phyloP scores from a whole-genome alignment of 2,113 vertebrate species.

The Eretmochelys imbricata region DNA sequence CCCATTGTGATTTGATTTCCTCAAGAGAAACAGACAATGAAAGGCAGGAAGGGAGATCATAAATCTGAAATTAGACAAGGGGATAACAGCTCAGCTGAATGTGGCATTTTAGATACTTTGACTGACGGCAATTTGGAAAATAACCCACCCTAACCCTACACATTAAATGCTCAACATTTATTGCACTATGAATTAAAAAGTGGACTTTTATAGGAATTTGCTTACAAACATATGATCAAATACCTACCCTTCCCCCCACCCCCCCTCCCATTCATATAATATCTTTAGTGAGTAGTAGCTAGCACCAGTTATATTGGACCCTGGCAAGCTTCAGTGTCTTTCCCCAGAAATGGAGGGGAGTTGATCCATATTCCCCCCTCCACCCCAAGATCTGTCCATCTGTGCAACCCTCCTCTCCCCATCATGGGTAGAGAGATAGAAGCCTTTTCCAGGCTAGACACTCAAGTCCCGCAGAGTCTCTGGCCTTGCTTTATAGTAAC shows the following conservation, averaged over 20 bases:
- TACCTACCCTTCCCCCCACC: neutral
- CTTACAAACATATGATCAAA: neutral
- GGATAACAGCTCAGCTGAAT: conserved; percentile 39
- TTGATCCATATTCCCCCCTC: neutral
- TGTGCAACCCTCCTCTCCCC: neutral
- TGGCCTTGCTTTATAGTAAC: accelerated
- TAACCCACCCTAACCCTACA: neutral
- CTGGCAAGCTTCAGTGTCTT: neutral
- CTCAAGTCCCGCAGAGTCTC: neutral
- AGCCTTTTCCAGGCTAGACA: neutral
- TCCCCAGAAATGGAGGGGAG: neutral
- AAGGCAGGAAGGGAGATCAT: conserved; percentile 56
- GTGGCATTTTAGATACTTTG: conserved; percentile 50
- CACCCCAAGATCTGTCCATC: neutral
- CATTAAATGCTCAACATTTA: neutral
- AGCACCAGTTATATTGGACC: neutral
- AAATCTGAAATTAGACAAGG: conserved; percentile 38
- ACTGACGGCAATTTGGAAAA: conserved; percentile 15
- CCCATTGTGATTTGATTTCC: conserved; percentile 54
- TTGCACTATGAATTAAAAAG: neutral
- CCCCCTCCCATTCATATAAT: accelerated
- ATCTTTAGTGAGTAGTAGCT: neutral
- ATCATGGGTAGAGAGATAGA: neutral
- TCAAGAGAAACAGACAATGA: conserved; percentile 51
- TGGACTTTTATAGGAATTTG: neutral